A percentile compares a stretch with the other conserved stretches of the same genome.
Conservation (phyloP, 2,888 invertebrate species). For the Pseudoips prasinana region DNA sequence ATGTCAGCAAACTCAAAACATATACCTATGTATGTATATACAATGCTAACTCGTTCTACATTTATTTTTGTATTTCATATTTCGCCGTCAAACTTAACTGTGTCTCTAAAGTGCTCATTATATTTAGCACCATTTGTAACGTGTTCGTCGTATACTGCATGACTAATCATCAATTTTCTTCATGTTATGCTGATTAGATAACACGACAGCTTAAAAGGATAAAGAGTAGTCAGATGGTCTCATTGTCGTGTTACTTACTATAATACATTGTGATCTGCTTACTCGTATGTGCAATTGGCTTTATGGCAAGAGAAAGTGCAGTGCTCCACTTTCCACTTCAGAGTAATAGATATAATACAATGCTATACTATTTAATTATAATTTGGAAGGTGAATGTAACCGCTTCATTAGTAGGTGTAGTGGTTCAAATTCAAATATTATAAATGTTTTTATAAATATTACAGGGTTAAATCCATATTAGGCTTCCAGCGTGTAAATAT, state of each 20-base stretch:
- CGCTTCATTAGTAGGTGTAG: no score
- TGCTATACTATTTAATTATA: no score
- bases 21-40: no score
- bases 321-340: slow-evolving; percentile 70
- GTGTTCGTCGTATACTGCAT: slow-evolving; percentile 22
- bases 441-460: no score
- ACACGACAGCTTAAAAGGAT: slow-evolving; percentile 39
- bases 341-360: slow-evolving; percentile 39
- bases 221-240: slow-evolving; percentile 38
- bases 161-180: slow-evolving; percentile 37
- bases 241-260: slow-evolving; percentile 30
- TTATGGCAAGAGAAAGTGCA: slow-evolving; percentile 72
- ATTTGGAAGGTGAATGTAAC: no score
- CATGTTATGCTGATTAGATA: slow-evolving; percentile 37
- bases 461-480: no score
- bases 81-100: slow-evolving; percentile 17
- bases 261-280: slow-evolving; percentile 55
- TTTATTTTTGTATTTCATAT: slow-evolving; percentile 28
- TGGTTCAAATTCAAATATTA: no score
- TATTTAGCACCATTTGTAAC: slow-evolving; percentile 28
- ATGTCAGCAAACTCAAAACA: slow-evolving; percentile 33
- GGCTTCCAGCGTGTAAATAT: no score
- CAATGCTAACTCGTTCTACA: slow-evolving; percentile 22
- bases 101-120: slow-evolving; percentile 21
- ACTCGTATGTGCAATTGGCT: slow-evolving; percentile 56